phyloP scores from a whole-genome alignment of 2,797 vertebrate genomes.

The Bradypodion pumilum region DNA sequence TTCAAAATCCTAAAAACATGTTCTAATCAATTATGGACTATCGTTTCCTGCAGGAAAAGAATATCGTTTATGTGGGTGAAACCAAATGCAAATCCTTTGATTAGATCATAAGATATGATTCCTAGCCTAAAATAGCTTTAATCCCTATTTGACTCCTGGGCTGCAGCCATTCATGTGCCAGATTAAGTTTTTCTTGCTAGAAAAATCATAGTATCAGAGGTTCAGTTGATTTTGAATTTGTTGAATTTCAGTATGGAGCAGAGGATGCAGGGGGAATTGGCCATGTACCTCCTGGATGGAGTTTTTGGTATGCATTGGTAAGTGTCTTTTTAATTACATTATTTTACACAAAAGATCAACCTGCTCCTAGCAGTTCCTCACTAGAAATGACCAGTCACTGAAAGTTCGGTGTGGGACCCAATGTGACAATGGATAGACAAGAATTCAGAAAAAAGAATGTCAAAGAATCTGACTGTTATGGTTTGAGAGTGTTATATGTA shows the following conservation, averaged over 20 bases:
- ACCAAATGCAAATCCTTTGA: not conserved
- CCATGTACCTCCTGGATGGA: conserved; percentile 93
- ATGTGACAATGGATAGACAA: not conserved
- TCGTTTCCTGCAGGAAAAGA: not conserved
- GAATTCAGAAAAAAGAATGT: not conserved
- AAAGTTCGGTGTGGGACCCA: not conserved
- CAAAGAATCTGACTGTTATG: not conserved
- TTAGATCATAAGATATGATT: not conserved
- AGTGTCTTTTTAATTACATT: conserved; percentile 55
- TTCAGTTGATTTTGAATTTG: not conserved
- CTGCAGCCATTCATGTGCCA: not conserved
- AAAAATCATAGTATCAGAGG: not conserved
- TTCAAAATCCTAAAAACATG: not conserved
- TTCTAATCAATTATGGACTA: not conserved
- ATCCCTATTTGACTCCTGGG: not conserved
- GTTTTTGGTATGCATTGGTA: conserved; percentile 94
- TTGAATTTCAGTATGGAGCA: conserved; percentile 84
- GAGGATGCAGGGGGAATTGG: conserved; percentile 87
- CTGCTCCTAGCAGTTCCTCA: not conserved
- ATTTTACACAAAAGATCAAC: not conserved
- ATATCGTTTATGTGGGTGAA: not conserved
- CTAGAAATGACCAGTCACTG: not conserved
- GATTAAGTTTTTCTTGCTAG: not conserved
- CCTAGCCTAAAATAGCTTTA: not conserved
- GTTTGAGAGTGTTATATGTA: not conserved